Base-by-base conservation (phyloP, 2,113 vertebrate genomes). In the Polyodon spathula region DNA sequence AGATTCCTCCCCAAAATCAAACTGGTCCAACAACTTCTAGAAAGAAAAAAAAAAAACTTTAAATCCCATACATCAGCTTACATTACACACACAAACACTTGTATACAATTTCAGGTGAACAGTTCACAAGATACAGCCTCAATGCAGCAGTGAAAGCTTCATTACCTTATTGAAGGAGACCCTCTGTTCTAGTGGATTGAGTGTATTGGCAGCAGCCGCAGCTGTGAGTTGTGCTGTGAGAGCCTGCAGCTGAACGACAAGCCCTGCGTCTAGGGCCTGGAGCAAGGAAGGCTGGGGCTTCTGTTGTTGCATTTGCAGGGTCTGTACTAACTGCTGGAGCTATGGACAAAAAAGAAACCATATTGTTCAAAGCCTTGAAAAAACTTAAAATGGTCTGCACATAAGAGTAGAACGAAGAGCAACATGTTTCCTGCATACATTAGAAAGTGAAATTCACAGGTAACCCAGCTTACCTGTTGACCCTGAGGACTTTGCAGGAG, bases 401-500 rank as follows among this genome's bases (percentile, higher is more conserved):
- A 17, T 17, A n/a, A n/a, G n/a, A n/a, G n/a, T n/a, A 42, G 4
- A 38, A 54, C n/a, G 4, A 58, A 56, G 37, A 4, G 38, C 4
- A 4, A 6, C 11, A 40, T 51, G n/a, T 4, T 58, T 16, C n/a
- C n/a, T n/a, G n/a, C n/a, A n/a, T n/a, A n/a, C n/a, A n/a, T n/a
- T n/a, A n/a, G n/a, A n/a, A n/a, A n/a, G n/a, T n/a, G 8, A 46
- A 37, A 16, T 4, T 8, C 14, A 40, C 12, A 3, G 46, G 37
- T 6, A 6, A 4, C 10, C n/a, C 10, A 16, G 8, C 78, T 84
- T 60, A 99, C 96, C 94, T 99, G 96, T 38, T 99, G 96, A 57
- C 96, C 95, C 69, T 99, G 96, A 46, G 96, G 95, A 80, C 94
- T 98, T 63, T 99, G 96, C 60, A 99, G 78, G 74, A 99, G 96